Conservation (phyloP, 2,888 invertebrate species). For the Monopis laevigella region DNA sequence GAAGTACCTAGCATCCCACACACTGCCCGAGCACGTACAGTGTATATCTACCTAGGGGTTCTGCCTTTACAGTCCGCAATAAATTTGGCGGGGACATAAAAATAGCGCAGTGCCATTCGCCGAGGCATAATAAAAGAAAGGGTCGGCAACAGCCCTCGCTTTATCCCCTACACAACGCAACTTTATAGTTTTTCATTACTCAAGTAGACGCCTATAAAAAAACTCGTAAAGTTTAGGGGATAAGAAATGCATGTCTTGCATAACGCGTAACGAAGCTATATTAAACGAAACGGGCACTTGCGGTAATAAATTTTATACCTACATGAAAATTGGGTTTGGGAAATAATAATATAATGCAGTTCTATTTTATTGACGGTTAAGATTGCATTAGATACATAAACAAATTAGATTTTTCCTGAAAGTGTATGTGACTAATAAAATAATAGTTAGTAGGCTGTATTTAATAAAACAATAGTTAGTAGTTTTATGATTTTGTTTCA, state of each 20-base stretch:
- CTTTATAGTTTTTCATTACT: conserved; percentile 66
- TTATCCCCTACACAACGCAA: conserved; percentile 46
- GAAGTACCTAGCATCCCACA: too few relatives aligned
- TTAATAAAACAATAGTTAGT: too few relatives aligned
- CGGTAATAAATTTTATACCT: conserved; percentile 39
- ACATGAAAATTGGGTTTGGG: conserved; percentile 41
- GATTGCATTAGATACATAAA: too few relatives aligned
- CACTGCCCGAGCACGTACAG: too few relatives aligned
- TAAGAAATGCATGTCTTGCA: conserved; percentile 62
- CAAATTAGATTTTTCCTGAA: too few relatives aligned
- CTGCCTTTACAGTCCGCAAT: conserved; percentile 42
- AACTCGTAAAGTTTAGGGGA: conserved; percentile 49
- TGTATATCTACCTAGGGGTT: too few relatives aligned
- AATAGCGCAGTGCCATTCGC: conserved; percentile 48
- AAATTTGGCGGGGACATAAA: conserved; percentile 53
- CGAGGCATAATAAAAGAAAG: conserved; percentile 48
- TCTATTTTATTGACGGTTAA: too few relatives aligned
- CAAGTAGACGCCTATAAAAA: conserved; percentile 60
- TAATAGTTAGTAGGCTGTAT: too few relatives aligned
- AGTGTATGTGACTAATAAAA: too few relatives aligned
- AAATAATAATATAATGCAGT: too few relatives aligned
- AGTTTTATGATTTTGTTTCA: too few relatives aligned
- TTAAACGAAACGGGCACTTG: conserved; percentile 28
- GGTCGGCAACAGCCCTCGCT: conserved; percentile 51
- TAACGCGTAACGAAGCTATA: conserved; percentile 36